Evolutionary conservation across 2,797 vertebrate species (phyloP).

Genomic region (Epinephelus coioides): DNA sequence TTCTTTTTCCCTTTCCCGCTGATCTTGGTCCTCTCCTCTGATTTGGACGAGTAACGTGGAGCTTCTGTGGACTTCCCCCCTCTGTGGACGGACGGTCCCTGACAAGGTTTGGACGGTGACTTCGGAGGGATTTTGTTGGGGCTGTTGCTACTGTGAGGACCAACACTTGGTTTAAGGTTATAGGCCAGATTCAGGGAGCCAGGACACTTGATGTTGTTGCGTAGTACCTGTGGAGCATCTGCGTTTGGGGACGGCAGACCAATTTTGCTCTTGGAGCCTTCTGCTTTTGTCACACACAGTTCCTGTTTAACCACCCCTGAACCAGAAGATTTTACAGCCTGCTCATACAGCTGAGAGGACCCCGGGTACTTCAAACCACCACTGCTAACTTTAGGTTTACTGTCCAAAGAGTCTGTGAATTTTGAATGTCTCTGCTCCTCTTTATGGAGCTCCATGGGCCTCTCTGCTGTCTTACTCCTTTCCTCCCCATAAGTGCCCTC

Average conservation of each 20-base stretch:
- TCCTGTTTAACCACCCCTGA: conserved; percentile 84
- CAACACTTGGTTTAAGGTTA: conserved; percentile 76
- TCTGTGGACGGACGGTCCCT: conserved; percentile 75
- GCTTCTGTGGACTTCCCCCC: conserved; percentile 75
- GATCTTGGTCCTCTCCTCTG: conserved; percentile 87
- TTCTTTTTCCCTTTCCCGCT: conserved; percentile 86
- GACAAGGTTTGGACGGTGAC: conserved; percentile 90
- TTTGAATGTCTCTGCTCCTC: conserved; percentile 83
- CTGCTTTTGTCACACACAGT: conserved; percentile 82
- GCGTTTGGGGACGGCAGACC: conserved; percentile 84
- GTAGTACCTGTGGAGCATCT: conserved; percentile 83
- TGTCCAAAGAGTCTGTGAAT: conserved; percentile 80
- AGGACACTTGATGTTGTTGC: conserved; percentile 89
- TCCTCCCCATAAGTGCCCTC: conserved; percentile 67
- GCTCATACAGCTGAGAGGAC: conserved; percentile 81
- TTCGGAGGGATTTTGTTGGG: conserved; percentile 93
- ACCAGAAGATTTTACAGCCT: conserved; percentile 77
- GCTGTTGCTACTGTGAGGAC: conserved; percentile 87
- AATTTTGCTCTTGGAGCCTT: conserved; percentile 87
- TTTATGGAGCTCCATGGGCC: conserved; percentile 75
- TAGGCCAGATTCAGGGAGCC: conserved; percentile 85
- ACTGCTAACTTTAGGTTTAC: conserved; percentile 80
- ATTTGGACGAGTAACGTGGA: conserved; percentile 85
- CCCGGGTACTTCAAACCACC: conserved; percentile 88
- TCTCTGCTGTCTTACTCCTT: conserved; percentile 77